These are phyloP conservation scores for Hoplostethus atlanticus DNA, from an alignment of 2,797 vertebrate genomes.

Conservation along the genomic window DNA sequence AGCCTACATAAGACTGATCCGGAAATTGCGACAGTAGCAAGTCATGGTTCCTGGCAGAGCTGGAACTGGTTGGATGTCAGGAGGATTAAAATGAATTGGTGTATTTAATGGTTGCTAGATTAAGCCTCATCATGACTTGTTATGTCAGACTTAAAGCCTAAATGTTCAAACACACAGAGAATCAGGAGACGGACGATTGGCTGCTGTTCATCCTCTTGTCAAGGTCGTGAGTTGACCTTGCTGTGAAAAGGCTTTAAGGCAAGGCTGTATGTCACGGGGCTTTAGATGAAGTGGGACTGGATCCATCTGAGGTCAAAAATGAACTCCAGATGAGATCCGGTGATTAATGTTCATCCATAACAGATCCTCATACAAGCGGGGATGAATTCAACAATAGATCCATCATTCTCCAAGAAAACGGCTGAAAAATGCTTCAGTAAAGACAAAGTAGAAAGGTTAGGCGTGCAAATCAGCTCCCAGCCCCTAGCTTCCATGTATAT, in stretches of 20 bases:
- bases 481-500: background rate
- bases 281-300: conserved; percentile 39
- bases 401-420: conserved; percentile 8
- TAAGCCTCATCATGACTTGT: background rate
- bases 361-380: conserved; percentile 13
- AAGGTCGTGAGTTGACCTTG: background rate
- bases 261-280: conserved; percentile 23
- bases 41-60: background rate
- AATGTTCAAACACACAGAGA: background rate
- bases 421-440: conserved; percentile 12
- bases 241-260: background rate
- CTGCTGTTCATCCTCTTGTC: background rate
- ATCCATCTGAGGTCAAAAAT: conserved; percentile 34
- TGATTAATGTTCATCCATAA: conserved; percentile 10
- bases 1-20: conserved; percentile 1
- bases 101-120: too few species aligned
- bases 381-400: conserved; percentile 9
- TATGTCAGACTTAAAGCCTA: background rate
- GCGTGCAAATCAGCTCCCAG: conserved; percentile 23
- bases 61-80: too few species aligned
- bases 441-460: conserved; percentile 6
- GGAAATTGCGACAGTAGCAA: background rate
- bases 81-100: too few species aligned
- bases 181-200: background rate
- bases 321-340: conserved; percentile 31